Evolutionary conservation across 2,113 vertebrate species (phyloP).

Genomic region (Paramisgurnus dabryanus): DNA sequence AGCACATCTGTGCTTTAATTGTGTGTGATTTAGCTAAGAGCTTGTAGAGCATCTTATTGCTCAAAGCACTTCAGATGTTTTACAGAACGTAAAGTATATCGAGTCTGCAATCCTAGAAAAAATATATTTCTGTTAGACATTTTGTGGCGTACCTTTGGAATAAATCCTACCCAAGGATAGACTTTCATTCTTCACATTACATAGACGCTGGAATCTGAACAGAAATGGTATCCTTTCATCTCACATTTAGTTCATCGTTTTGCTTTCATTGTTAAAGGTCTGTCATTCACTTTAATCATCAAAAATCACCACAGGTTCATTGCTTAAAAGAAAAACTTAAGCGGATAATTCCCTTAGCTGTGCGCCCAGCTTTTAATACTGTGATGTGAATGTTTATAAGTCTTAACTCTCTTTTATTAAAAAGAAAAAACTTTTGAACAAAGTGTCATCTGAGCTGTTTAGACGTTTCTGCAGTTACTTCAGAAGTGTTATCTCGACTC

Average conservation of each 20-base stretch:
- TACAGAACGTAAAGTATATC: background rate
- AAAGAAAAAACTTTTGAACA: background rate
- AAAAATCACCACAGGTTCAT: background rate
- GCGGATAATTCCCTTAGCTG: background rate
- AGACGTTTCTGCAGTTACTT: background rate
- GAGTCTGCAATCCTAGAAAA: too few species aligned
- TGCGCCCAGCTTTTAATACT: conserved; percentile 20
- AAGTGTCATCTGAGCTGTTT: conserved; percentile 16
- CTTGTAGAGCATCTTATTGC: background rate
- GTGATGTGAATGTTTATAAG: background rate
- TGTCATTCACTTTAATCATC: too few species aligned
- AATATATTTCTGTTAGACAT: background rate
- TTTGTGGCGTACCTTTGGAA: background rate
- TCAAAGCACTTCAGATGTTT: conserved; percentile 5
- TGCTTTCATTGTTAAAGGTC: too few species aligned
- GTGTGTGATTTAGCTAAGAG: background rate
- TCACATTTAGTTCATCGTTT: background rate
- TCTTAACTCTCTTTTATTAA: background rate
- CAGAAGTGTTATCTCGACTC: conserved; percentile 12
- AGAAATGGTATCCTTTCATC: background rate
- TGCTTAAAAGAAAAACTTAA: background rate
- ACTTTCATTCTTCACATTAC: background rate
- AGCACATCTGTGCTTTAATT: background rate
- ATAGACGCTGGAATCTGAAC: background rate
- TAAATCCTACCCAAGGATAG: background rate